Percentiles rank a stretch among this genome's conserved stretches.
These are phyloP conservation scores for Cinclus mexicanus DNA, from an alignment of 2,113 vertebrate genomes.

Conservation along the genomic window DNA sequence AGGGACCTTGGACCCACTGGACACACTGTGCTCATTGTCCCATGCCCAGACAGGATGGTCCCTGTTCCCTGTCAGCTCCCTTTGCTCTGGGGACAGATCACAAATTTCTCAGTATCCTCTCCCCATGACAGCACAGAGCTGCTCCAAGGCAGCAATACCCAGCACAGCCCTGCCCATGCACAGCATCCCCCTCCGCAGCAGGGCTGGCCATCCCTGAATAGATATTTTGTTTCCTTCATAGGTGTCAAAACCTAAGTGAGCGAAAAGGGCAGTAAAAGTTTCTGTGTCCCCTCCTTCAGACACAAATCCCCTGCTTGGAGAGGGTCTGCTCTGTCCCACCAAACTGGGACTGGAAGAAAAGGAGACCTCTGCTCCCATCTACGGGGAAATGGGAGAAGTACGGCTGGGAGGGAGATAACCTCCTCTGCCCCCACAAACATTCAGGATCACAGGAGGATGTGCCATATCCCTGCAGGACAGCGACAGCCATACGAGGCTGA, in stretches of 20 bases:
- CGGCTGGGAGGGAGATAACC: background rate
- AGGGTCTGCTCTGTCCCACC: background rate
- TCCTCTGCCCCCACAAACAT: background rate
- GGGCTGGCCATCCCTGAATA: background rate
- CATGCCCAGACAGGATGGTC: background rate
- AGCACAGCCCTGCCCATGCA: fast-evolving
- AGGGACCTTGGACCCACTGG: background rate
- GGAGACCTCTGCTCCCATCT: slow-evolving; percentile 56
- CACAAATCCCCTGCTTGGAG: background rate
- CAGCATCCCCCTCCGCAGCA: background rate
- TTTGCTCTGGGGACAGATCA: background rate
- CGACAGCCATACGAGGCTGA: fast-evolving
- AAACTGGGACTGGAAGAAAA: background rate
- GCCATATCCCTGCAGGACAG: background rate
- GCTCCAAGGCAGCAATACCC: background rate
- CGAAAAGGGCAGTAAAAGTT: background rate
- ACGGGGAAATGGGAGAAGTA: slow-evolving; percentile 15
- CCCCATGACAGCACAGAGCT: fast-evolving
- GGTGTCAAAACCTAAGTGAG: background rate
- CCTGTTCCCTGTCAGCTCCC: background rate
- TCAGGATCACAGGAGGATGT: background rate
- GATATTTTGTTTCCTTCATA: background rate
- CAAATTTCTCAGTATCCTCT: background rate
- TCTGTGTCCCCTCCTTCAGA: background rate
- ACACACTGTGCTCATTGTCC: fast-evolving